A percentile compares a stretch with the other conserved stretches of the same genome.
Conservation (phyloP, 1,140 invertebrate genomes). For the Oryzaephilus surinamensis region DNA sequence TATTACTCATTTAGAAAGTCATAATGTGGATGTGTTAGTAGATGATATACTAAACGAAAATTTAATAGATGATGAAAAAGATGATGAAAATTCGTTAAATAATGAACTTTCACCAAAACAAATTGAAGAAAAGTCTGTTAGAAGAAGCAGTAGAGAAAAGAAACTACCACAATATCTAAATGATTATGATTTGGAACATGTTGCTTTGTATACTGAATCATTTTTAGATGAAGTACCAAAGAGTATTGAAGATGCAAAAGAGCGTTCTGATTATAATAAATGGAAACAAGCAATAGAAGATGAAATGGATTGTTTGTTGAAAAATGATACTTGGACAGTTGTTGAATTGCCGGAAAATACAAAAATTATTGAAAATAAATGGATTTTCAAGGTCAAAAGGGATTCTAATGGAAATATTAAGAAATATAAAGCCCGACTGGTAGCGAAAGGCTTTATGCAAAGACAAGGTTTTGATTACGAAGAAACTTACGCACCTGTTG, state of each 20-base stretch:
- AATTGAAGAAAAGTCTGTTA: not conserved
- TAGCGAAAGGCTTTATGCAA: constrained; percentile 37
- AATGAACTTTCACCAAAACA: no score
- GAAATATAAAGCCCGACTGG: constrained; percentile 35
- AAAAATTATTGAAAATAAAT: constrained; percentile 28
- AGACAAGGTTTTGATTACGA: constrained; percentile 29
- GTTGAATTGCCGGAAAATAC: constrained; percentile 20
- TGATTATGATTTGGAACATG: not conserved
- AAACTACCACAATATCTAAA: not conserved
- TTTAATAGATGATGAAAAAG: no score
- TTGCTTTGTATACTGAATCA: not conserved
- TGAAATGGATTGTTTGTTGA: constrained; percentile 15
- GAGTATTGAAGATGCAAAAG: constrained; percentile 11
- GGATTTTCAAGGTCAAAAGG: constrained; percentile 34
- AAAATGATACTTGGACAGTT: constrained; percentile 29
- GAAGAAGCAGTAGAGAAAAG: not conserved
- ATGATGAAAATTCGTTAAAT: no score
- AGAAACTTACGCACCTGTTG: constrained; percentile 15
- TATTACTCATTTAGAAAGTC: no score
- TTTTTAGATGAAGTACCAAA: constrained; percentile 1
- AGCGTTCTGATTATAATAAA: constrained; percentile 9
- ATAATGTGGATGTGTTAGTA: no score
- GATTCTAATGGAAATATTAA: constrained; percentile 20
- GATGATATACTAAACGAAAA: no score
- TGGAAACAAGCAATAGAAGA: constrained; percentile 20